Percentiles rank a stretch among this genome's conserved stretches.
These are phyloP conservation scores for Antheraea mylitta DNA, from an alignment of 1,140 invertebrate species.

Conservation along the genomic window DNA sequence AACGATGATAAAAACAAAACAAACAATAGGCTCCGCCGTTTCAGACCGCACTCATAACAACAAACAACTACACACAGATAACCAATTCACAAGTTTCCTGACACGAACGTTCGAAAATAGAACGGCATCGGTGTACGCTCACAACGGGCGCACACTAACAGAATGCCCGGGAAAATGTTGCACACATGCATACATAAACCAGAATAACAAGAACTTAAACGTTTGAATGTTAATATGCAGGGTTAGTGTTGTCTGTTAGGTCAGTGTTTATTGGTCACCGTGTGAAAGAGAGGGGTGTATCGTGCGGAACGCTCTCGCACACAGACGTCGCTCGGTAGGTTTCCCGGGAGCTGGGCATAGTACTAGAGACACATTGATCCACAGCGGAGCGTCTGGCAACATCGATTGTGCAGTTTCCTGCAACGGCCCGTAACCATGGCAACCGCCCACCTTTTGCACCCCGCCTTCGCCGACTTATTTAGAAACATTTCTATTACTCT, in stretches of 20 bases:
- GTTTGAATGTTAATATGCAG: constrained; percentile 21
- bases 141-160: constrained; percentile 39
- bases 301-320: constrained; percentile 36
- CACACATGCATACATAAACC: constrained; percentile 35
- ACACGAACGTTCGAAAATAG: constrained; percentile 51
- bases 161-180: constrained; percentile 48
- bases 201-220: constrained; percentile 37
- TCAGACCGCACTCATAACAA: constrained; percentile 51
- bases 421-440: constrained; percentile 63
- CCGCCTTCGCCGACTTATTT: constrained; percentile 42
- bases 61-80: constrained; percentile 55
- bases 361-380: constrained; percentile 78
- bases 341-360: constrained; percentile 70
- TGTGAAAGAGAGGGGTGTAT: constrained; percentile 35
- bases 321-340: constrained; percentile 44
- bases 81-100: constrained; percentile 68
- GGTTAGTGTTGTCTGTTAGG: constrained; percentile 30
- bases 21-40: constrained; percentile 61
- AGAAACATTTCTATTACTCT: constrained; percentile 46
- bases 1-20: constrained; percentile 65
- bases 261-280: constrained; percentile 38
- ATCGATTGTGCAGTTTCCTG: constrained; percentile 78
- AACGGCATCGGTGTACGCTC: constrained; percentile 38
- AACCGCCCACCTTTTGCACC: constrained; percentile 63
- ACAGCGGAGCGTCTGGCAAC: constrained; percentile 66